A percentile compares a stretch with the other conserved stretches of the same genome.
These are phyloP conservation scores for Mastomys coucha DNA, from an alignment of 2,113 vertebrate species.

Conservation along the genomic window DNA sequence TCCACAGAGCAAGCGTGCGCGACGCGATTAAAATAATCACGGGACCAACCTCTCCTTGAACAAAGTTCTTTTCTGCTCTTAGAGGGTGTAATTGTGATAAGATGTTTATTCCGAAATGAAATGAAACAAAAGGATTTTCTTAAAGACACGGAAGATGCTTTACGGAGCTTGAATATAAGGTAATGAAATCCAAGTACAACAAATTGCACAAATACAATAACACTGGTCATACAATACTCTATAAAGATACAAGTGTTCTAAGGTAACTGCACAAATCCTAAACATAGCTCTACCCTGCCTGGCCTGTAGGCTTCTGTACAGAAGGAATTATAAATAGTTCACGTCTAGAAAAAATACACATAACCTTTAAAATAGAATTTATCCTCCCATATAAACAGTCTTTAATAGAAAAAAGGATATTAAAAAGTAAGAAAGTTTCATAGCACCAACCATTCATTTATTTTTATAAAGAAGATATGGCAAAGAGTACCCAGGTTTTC, in stretches of 20 bases:
- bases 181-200: slow-evolving; percentile 90
- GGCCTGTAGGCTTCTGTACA: slow-evolving; percentile 93
- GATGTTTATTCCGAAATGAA: slow-evolving; percentile 86
- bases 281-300: slow-evolving; percentile 90
- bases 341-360: slow-evolving; percentile 97
- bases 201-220: slow-evolving; percentile 93
- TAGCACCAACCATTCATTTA: slow-evolving; percentile 87
- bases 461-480: slow-evolving; percentile 61
- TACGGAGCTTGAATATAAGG: slow-evolving; percentile 89
- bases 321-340: slow-evolving; percentile 96
- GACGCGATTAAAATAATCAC: not conserved
- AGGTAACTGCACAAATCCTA: slow-evolving; percentile 83
- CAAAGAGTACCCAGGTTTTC: slow-evolving; percentile 55
- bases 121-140: slow-evolving; percentile 65
- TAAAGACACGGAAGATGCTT: slow-evolving; percentile 80
- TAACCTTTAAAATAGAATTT: slow-evolving; percentile 92
- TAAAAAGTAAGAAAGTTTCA: slow-evolving; percentile 81
- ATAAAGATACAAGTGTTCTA: slow-evolving; percentile 85
- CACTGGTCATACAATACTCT: slow-evolving; percentile 90
- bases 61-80: slow-evolving; percentile 14
- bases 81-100: slow-evolving; percentile 36
- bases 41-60: not conserved
- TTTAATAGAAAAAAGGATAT: slow-evolving; percentile 87
- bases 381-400: slow-evolving; percentile 92
- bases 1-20: not conserved